Base-by-base conservation (phyloP, 1,140 invertebrate species). In the Bradynema listronoti region DNA sequence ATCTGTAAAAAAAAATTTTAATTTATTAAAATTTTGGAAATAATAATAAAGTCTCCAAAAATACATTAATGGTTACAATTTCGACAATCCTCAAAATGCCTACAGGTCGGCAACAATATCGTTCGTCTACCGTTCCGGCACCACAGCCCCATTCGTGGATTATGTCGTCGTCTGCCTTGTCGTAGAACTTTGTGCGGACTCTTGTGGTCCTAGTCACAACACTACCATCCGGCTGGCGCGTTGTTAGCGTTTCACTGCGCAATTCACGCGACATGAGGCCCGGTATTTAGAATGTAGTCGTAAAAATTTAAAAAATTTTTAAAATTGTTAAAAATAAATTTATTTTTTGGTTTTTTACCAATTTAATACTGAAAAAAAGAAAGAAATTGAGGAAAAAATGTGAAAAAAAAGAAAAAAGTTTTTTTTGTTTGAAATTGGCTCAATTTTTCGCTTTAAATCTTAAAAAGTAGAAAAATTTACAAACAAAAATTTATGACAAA, bases 81-180 rank as follows among this genome's bases (percentile, higher is more conserved):
- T 77, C 63, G 16, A 65, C 33, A 39, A 77, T 69, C 36, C 73
- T 49, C 5, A 77, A 25, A 58, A 77, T 71, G 0, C 74, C 75
- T 11, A 55, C 39, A 1, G 75, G 73, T 14, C 49, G 30, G 43
- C 53, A 62, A 45, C 75, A 77, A 54, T 78, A 74, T 49, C 71
- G 32, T 29, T 32, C 24, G 24, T 63, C 65, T n/a, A 63, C 24
- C 14, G 9, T 66, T 19, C 62, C 63, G 22, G 46, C 6, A 25
- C 25, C 61, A 56, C 56, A 63, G 3, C 62, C 39, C 33, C 65
- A 66, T 36, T 19, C 24, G n/a, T n/a, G n/a, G n/a, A n/a, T n/a
- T n/a, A n/a, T n/a, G n/a, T n/a, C n/a, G n/a, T n/a, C n/a, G n/a
- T n/a, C n/a, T 16, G 11, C 43, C 22, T 58, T 34, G 16, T 58